Base-by-base conservation (phyloP, 2,888 invertebrate species). In the Torymus tubicola region DNA sequence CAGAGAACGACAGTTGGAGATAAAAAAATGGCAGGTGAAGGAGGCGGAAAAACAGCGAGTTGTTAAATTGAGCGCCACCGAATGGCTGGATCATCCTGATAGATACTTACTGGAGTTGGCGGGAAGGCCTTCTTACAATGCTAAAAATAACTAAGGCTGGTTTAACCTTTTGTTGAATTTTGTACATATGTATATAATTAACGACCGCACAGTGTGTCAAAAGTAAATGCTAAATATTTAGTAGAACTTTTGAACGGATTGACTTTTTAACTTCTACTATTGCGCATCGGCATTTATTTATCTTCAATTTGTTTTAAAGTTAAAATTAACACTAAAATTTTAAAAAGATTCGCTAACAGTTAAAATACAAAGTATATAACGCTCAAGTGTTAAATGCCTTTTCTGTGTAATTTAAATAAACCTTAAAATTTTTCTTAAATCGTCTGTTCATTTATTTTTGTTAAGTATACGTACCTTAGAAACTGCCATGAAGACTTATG, bases 81-180 rank as follows among this genome's bases (percentile, higher is more conserved):
- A 98, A 89, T 99, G 98, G 98, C 93, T 97, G 88, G 98, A 98
- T 89, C 97, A 98, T 92, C 98, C 98, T 0, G 98, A 99, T 92
- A 94, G 98, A 78, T 97, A 98, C 90, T 93, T 98, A 70, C 92
- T 98, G 82, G 96, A 97, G 90, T 92, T 98, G 88, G 97, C 96
- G 2, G 98, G 97, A 14, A 92, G 96, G 42, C 94, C 95, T 76
- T 95, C 95, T 87, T 96, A 96, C 91, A 95, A 95, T 91, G 95
- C 94, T 90, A 93, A 93, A 3, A 93, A 93, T 87, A 93, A 83
- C 72, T 85, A 82, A 81, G 84, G 67, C 31, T 8, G 63, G 71
- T 75, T 70, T 52, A 58, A 75, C 67, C 65, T 69, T 76, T 81
- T 70, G 67, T 74, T 79, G 55, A 24, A 80, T 79, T 76, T 14